Conservation (phyloP, 2,888 invertebrate genomes). For the Strigamia crassipes region DNA sequence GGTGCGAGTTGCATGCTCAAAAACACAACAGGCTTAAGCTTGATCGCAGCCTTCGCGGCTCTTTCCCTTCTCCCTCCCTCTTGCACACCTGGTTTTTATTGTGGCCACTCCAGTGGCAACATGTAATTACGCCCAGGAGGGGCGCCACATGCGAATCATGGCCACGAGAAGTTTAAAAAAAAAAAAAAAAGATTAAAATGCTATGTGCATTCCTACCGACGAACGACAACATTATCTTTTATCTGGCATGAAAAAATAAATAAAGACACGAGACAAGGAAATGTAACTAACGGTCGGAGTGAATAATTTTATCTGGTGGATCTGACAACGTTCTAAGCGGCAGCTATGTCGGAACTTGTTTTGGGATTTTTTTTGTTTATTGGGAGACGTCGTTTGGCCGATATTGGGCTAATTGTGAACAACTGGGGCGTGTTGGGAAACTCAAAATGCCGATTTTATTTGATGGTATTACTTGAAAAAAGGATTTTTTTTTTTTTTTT, state of each 20-base stretch:
- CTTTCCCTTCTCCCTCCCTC: background rate
- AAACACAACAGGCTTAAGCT: background rate
- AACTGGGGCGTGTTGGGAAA: background rate
- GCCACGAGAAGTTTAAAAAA: background rate
- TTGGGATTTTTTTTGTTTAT: background rate
- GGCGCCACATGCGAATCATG: constrained; percentile 24
- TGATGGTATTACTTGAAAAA: no score
- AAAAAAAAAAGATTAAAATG: background rate
- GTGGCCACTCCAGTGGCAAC: constrained; percentile 37
- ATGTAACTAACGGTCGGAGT: background rate
- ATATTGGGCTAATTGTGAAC: background rate
- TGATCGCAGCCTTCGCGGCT: background rate
- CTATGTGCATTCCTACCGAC: background rate
- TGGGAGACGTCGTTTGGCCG: background rate
- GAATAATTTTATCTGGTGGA: background rate
- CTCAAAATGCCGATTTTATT: background rate
- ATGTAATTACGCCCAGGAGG: constrained; percentile 34
- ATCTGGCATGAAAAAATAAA: background rate
- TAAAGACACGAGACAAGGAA: background rate
- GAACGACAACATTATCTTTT: constrained; percentile 10
- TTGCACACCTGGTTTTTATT: constrained; percentile 27
- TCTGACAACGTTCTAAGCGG: background rate
- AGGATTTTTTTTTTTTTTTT: no score
- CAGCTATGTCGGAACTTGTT: background rate
- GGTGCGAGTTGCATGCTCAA: background rate